These are phyloP conservation scores for Acronicta alni DNA, from an alignment of 2,888 invertebrate genomes.

Conservation along the genomic window DNA sequence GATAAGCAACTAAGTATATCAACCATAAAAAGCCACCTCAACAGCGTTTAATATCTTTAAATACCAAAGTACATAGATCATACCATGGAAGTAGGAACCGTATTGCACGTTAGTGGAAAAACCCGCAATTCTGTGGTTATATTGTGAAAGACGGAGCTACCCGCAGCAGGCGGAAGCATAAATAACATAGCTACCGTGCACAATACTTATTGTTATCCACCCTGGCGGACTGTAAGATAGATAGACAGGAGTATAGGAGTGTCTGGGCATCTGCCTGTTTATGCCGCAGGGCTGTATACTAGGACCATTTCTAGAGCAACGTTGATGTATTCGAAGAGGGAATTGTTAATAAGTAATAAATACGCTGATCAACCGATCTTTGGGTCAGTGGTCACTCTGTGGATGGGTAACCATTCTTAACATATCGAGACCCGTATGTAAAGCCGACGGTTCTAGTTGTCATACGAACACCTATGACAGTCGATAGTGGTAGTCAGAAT, in stretches of 20 bases:
- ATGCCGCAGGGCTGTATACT: background rate
- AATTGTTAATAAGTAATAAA: too few relatives aligned
- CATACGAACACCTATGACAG: too few relatives aligned
- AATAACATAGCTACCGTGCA: conserved; percentile 9
- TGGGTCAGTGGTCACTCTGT: too few relatives aligned
- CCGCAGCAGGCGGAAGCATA: conserved; percentile 13
- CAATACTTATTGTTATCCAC: conserved; percentile 28
- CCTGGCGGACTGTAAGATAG: conserved; percentile 3
- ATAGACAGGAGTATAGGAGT: conserved; percentile 1
- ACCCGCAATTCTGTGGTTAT: conserved; percentile 26
- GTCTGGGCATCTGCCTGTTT: conserved; percentile 8
- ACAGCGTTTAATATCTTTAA: background rate
- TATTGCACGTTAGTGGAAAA: conserved; percentile 3
- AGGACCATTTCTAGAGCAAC: too few relatives aligned
- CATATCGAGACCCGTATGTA: too few relatives aligned
- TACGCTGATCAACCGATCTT: too few relatives aligned
- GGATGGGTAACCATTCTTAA: too few relatives aligned
- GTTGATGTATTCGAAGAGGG: too few relatives aligned
- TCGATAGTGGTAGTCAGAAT: too few relatives aligned
- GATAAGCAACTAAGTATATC: too few relatives aligned
- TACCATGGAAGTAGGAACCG: conserved; percentile 22
- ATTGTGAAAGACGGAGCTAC: conserved; percentile 18
- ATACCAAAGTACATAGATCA: conserved; percentile 24
- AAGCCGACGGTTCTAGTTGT: too few relatives aligned
- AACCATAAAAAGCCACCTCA: too few relatives aligned